phyloP scores from a whole-genome alignment of 2,888 invertebrate genomes.

The Physocephala rufipes region DNA sequence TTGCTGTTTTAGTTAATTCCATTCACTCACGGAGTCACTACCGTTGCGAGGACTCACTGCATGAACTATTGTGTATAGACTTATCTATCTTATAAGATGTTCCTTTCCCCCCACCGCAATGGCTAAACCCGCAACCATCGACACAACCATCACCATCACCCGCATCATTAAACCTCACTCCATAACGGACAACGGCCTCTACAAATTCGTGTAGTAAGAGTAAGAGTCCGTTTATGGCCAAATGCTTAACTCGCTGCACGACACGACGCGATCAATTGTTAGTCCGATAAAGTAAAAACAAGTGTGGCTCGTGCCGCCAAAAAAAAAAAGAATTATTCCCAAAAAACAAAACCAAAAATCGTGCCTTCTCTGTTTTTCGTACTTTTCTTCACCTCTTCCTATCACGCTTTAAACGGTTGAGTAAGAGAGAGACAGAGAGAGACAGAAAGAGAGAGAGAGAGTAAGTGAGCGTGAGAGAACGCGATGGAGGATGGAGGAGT shows the following conservation, averaged over 20 bases:
- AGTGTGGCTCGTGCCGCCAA: constrained; percentile 25
- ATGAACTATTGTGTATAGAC: not conserved
- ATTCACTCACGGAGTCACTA: constrained; percentile 17
- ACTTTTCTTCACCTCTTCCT: not conserved
- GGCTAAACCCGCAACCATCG: no score
- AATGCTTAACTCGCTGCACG: not conserved
- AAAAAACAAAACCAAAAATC: not conserved
- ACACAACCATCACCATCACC: no score
- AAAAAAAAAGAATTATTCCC: not conserved
- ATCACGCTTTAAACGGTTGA: no score
- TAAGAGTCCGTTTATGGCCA: not conserved
- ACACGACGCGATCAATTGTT: not conserved
- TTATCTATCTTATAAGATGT: no score
- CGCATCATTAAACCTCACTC: no score
- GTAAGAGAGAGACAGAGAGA: no score
- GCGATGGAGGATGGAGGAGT: not conserved
- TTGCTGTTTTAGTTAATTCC: no score
- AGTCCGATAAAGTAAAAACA: not conserved
- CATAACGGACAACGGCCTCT: no score
- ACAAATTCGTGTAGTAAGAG: not conserved
- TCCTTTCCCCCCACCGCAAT: no score
- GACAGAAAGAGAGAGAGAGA: no score
- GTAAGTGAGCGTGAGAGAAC: not conserved
- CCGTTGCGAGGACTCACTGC: no score
- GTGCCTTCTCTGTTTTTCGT: no score